Evolutionary conservation across 2,888 invertebrate species (phyloP).

Genomic region (Epinotia demarniana): DNA sequence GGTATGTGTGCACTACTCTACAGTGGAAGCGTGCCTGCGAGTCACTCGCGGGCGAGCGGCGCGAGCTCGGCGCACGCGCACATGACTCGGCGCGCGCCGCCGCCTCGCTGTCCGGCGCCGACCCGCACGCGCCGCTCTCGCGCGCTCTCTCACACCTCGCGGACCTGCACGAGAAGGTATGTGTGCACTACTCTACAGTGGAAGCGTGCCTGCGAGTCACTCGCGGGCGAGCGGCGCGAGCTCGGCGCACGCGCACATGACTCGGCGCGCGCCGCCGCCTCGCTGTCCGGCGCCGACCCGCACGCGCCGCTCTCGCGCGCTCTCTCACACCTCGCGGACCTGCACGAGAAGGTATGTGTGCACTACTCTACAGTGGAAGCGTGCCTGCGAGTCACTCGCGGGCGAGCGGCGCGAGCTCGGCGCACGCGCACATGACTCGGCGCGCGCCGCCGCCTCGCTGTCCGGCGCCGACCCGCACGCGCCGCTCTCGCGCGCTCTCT

Average conservation of each 20-base stretch:
- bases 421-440: no score
- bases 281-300: constrained; percentile 95
- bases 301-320: constrained; percentile 94
- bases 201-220: constrained; percentile 89
- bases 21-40: constrained; percentile 86
- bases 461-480: constrained; percentile 97
- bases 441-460: constrained; percentile 88
- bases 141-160: constrained; percentile 93
- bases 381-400: constrained; percentile 87
- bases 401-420: no score
- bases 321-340: constrained; percentile 94
- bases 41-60: constrained; percentile 92
- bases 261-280: constrained; percentile 94
- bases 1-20: constrained; percentile 50
- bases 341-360: constrained; percentile 71
- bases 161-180: constrained; percentile 85
- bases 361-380: constrained; percentile 70
- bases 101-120: constrained; percentile 93
- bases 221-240: constrained; percentile 94
- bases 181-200: constrained; percentile 21
- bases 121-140: constrained; percentile 96
- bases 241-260: constrained; percentile 90
- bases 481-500: constrained; percentile 92
- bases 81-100: constrained; percentile 95
- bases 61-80: constrained; percentile 91